These are phyloP conservation scores for Gonocerus acuteangulatus DNA, from an alignment of 2,888 invertebrate species.

Conservation along the genomic window DNA sequence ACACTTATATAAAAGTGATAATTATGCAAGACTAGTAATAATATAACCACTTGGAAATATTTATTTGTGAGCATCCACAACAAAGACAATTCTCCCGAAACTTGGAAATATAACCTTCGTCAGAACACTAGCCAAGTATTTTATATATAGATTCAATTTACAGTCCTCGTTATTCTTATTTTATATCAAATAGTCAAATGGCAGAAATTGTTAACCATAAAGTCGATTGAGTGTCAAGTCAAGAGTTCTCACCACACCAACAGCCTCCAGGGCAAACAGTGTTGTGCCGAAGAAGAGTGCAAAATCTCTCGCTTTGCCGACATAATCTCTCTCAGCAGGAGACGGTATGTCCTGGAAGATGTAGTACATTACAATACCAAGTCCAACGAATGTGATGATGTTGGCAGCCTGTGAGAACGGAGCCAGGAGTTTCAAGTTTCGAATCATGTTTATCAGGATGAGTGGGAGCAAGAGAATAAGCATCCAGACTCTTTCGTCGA, in stretches of 20 bases:
- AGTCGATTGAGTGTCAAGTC: too few species aligned
- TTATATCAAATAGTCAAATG: too few species aligned
- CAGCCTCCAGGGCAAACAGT: constrained; percentile 79
- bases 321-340: constrained; percentile 47
- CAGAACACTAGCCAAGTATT: too few species aligned
- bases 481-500: constrained; percentile 55
- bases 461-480: constrained; percentile 62
- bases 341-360: constrained; percentile 57
- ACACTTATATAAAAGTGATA: too few species aligned
- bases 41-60: too few species aligned
- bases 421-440: constrained; percentile 69
- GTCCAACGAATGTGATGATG: constrained; percentile 63
- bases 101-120: too few species aligned
- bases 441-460: constrained; percentile 61
- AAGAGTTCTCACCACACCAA: constrained; percentile 69
- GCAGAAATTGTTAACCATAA: too few species aligned
- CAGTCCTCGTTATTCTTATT: too few species aligned
- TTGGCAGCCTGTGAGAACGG: constrained; percentile 80
- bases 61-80: too few species aligned
- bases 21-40: too few species aligned
- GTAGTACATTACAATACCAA: constrained; percentile 67
- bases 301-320: constrained; percentile 50
- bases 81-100: too few species aligned
- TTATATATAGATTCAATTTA: too few species aligned
- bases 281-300: constrained; percentile 85